phyloP scores from a whole-genome alignment of 2,888 invertebrate species.

The Baronia brevicornis region DNA sequence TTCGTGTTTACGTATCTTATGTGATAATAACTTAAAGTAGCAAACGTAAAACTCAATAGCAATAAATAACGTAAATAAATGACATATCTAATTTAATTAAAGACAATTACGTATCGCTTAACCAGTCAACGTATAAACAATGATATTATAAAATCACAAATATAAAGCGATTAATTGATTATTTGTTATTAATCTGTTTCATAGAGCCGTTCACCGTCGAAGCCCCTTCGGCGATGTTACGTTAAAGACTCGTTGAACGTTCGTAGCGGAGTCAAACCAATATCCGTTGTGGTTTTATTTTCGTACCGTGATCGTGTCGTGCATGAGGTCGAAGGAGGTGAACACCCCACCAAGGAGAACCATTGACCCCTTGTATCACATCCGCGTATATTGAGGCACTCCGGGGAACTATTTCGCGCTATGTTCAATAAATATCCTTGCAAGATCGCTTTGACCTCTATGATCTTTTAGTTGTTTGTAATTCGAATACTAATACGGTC shows the following conservation, averaged over 20 bases:
- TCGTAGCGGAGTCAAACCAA: slow-evolving; percentile 15
- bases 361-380: slow-evolving; percentile 59
- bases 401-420: slow-evolving; percentile 19
- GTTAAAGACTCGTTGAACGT: neutral
- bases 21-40: no score
- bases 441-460: slow-evolving; percentile 2
- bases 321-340: slow-evolving; percentile 60
- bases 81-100: no score
- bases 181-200: no score
- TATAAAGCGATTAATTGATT: no score
- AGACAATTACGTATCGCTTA: no score
- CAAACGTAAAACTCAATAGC: no score
- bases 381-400: slow-evolving; percentile 42
- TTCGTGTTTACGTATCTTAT: no score
- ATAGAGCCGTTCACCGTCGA: slow-evolving; percentile 29
- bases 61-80: no score
- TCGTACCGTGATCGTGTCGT: slow-evolving; percentile 28
- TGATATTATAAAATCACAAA: no score
- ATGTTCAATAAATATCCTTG: slow-evolving; percentile 9
- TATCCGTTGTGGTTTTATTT: slow-evolving; percentile 26
- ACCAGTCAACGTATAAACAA: no score
- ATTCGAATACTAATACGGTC: no score
- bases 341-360: slow-evolving; percentile 70
- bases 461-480: slow-evolving; percentile 3
- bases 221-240: no score